Evolutionary conservation across 2,888 invertebrate genomes (phyloP), one percentile per base, ranked within the genome.

Genomic region (Metalampra italica): DNA sequence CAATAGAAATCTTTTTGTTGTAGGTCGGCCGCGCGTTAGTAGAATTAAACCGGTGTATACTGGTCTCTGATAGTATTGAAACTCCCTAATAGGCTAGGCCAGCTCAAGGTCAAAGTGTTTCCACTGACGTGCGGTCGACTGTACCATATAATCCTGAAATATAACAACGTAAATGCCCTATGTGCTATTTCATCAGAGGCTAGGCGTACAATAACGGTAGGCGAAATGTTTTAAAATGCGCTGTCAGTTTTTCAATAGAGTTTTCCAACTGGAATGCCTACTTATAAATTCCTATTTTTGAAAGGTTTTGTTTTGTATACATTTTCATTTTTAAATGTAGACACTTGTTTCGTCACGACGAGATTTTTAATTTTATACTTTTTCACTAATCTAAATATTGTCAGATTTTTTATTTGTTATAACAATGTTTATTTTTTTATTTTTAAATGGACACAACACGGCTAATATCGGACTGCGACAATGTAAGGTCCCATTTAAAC

Each of bases 161-260:
- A 43, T 56, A 71, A 80, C 82, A 86, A 86, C 83, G 84, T 66
- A 71, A 78, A 86, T 82, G 85, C 82, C 81, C 48, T 56, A 61
- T 77, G 85, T 82, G 86, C 74, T 86, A 83, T 78, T 72, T 71
- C 5, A 22, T 3, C 53, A 66, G 78, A 81, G 83, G 74, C 75
- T 83, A 80, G 75, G 66, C 67, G 60, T 77, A 77, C 65, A 66
- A 63, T 79, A 70, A 77, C 74, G 60, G n/a, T 75, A 75, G 77
- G 76, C 60, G 62, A 68, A 71, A 68, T 66, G 56, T 55, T 36
- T 22, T 3, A 22, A 22, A 68, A 82, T 83, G 80, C 87, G 78
- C 82, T 82, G 86, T 73, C 76, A 78, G 83, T 55, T 52, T 47
- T 22, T 22, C 5, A 22, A 22, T n/a, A 22, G 2, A 22, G 22